These are phyloP conservation scores for Ganaspis sp. DNA, from an alignment of 1,140 invertebrate genomes.

Conservation along the genomic window DNA sequence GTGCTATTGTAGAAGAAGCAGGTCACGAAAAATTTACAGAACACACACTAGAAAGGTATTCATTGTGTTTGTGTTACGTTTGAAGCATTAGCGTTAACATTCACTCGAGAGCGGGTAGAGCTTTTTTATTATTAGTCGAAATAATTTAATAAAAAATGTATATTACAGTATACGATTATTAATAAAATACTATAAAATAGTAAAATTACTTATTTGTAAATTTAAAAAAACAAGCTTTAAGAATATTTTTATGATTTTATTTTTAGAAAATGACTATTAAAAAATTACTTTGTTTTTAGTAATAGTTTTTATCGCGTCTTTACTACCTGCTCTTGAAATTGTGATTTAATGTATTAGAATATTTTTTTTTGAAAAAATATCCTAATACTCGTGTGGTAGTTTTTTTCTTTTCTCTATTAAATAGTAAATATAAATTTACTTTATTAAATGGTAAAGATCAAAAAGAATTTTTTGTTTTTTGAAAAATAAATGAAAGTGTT, in stretches of 20 bases:
- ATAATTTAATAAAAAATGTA: no score
- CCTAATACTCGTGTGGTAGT: constrained; percentile 17
- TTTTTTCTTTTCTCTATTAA: constrained; percentile 29
- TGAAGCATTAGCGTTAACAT: constrained; percentile 45
- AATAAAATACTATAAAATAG: no score
- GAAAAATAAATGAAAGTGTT: background rate
- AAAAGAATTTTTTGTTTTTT: background rate
- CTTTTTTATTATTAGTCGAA: constrained; percentile 7
- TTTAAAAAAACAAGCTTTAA: no score
- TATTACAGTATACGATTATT: no score
- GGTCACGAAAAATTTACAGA: constrained; percentile 66
- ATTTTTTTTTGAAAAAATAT: constrained; percentile 4
- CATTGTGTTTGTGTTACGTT: constrained; percentile 63
- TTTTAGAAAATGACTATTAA: no score
- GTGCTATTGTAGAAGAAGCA: constrained; percentile 61
- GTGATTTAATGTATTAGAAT: background rate
- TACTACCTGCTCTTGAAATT: constrained; percentile 37
- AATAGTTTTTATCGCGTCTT: constrained; percentile 31
- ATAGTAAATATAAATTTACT: constrained; percentile 27
- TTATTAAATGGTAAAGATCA: background rate
- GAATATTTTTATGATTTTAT: no score
- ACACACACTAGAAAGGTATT: constrained; percentile 69
- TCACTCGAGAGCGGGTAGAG: constrained; percentile 40
- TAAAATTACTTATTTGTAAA: no score
- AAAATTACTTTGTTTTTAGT: no score